Evolutionary conservation across 2,113 vertebrate species (phyloP), one percentile per base, ranked within the genome.

Genomic region (Motacilla tschutschensis): DNA sequence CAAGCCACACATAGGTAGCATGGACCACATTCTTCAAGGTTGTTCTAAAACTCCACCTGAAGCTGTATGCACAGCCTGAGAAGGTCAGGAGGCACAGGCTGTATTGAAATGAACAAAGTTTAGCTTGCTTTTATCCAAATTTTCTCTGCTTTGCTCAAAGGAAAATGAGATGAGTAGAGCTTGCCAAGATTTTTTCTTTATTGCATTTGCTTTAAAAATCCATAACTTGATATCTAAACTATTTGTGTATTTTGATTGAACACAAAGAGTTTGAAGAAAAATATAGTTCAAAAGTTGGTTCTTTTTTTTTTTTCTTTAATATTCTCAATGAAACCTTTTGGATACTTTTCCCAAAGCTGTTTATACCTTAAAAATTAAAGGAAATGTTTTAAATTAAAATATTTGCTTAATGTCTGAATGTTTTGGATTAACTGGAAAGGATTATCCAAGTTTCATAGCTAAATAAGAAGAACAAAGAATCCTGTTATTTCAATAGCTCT

Each of bases 361-460:
- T 87, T 84, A 79, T 46, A 82, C 9, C 40, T 79, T 72, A 36
- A 82, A 75, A 88, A 47, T 15, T 53, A 40, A n/a, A 85, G 29
- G 62, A 88, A 90, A 84, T 53, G 16, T 16, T 79, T 88, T 90
- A 29, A 73, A 88, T 69, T 69, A 65, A 11, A 64, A 46, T 41
- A 70, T 36, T 77, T 72, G 41, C 81, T 82, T 73, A 73, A 69
- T 22, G 46, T 31, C 51, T 54, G 59, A 69, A 59, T 33, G 40
- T 70, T 74, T 71, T 87, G 59, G 72, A 81, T 87, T 76, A 76
- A 84, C 75, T 90, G 71, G 60, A 88, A 93, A 87, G 57, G 47
- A 64, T 66, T 65, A 79, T 19, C 60, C 31, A 25, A 46, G 44
- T 83, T 85, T 58, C 72, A 74, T 47, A 24, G 73, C 43, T 76